phyloP scores from a whole-genome alignment of 2,888 invertebrate species.

The Steinernema hermaphroditum region DNA sequence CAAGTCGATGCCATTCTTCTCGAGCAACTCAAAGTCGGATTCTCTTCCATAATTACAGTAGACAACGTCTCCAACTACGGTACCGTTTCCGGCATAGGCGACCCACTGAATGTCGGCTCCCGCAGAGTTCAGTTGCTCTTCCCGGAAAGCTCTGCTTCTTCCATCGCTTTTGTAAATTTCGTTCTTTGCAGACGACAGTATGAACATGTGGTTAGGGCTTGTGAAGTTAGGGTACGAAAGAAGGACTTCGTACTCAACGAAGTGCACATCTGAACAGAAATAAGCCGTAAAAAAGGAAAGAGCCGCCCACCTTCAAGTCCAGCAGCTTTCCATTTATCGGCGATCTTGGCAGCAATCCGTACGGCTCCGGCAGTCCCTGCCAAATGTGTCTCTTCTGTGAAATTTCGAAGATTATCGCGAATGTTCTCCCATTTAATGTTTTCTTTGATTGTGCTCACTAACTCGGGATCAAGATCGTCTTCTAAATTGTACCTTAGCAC shows the following conservation, averaged over 20 bases:
- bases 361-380: background rate
- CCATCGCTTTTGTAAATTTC: conserved; percentile 45
- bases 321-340: conserved; percentile 12
- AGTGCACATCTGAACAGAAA: conserved; percentile 45
- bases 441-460: background rate
- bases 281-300: background rate
- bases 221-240: conserved; percentile 60
- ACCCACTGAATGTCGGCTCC: conserved; percentile 61
- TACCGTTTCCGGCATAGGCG: conserved; percentile 55
- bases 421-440: conserved; percentile 26
- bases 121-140: conserved; percentile 26
- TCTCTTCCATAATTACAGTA: conserved; percentile 53
- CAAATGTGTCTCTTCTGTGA: background rate
- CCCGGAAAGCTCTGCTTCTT: background rate
- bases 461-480: background rate
- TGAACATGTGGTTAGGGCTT: conserved; percentile 46
- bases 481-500: background rate
- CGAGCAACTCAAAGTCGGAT: conserved; percentile 53
- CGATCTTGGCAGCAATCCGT: background rate
- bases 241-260: conserved; percentile 55
- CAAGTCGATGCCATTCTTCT: conserved; percentile 48
- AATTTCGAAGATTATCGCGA: conserved; percentile 8
- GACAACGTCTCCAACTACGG: conserved; percentile 50
- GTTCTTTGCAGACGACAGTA: conserved; percentile 15
- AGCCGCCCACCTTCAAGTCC: background rate